phyloP scores from a whole-genome alignment of 2,113 vertebrate genomes.

The Piaya cayana region DNA sequence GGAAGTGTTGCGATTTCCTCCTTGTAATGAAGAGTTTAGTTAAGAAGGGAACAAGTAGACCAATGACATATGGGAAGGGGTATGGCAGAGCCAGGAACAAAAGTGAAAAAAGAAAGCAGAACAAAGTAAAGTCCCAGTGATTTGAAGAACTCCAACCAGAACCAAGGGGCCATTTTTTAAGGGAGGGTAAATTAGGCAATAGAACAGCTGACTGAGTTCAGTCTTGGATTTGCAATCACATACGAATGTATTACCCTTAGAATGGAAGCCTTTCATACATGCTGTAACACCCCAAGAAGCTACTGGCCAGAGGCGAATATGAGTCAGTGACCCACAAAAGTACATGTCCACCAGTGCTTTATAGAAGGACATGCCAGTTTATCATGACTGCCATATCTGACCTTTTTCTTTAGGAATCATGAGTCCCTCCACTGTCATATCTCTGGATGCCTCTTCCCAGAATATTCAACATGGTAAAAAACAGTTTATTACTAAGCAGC shows the following conservation, averaged over 20 bases:
- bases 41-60: neutral
- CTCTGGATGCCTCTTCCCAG: neutral
- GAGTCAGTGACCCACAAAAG: neutral
- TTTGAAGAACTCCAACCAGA: neutral
- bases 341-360: neutral
- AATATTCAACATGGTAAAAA: neutral
- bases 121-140: neutral
- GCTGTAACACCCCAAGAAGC: neutral
- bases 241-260: neutral
- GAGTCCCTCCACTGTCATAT: neutral
- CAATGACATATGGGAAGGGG: neutral
- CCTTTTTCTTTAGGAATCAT: neutral
- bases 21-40: neutral
- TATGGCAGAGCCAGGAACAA: neutral
- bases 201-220: neutral
- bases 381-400: neutral
- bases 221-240: neutral
- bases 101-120: neutral
- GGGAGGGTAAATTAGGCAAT: neutral
- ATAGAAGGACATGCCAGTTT: neutral
- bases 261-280: neutral
- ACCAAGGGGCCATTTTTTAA: neutral
- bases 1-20: neutral
- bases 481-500: neutral
- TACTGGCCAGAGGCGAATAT: neutral